These are phyloP conservation scores for Siniperca obscura DNA, from an alignment of 2,797 vertebrate genomes.

Conservation along the genomic window DNA sequence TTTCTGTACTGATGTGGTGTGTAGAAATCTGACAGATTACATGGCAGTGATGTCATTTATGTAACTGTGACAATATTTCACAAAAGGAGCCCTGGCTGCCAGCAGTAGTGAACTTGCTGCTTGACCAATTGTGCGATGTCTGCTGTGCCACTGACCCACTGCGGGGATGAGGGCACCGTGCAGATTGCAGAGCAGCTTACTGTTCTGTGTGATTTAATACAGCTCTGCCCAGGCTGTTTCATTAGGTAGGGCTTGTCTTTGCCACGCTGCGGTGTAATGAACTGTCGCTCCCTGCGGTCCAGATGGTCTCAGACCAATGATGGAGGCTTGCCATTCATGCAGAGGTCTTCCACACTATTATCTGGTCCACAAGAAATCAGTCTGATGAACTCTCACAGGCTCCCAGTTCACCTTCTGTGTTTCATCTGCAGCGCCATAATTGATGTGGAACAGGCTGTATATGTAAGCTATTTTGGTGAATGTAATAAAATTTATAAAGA, in stretches of 20 bases:
- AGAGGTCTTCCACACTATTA: conserved; percentile 53
- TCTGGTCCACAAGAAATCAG: conserved; percentile 59
- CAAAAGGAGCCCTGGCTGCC: conserved; percentile 21
- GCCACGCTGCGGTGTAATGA: conserved; percentile 72
- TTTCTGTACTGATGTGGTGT: conserved; percentile 6
- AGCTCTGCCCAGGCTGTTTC: conserved; percentile 69
- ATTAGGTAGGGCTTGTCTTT: conserved; percentile 77
- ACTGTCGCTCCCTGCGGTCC: conserved; percentile 69
- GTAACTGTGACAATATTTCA: conserved; percentile 32
- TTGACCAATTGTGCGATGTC: conserved; percentile 44
- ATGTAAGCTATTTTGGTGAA: background rate
- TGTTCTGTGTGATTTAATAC: conserved; percentile 76
- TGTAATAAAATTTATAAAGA: background rate
- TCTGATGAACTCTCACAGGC: conserved; percentile 6
- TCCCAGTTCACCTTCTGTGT: background rate
- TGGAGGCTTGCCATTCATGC: conserved; percentile 32
- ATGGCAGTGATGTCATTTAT: conserved; percentile 33
- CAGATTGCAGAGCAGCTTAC: conserved; percentile 79
- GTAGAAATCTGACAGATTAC: conserved; percentile 30
- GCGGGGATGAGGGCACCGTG: conserved; percentile 60
- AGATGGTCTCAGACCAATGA: conserved; percentile 79
- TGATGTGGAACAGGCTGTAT: background rate
- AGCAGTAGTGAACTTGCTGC: conserved; percentile 31
- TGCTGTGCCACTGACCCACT: conserved; percentile 82
- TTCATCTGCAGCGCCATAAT: background rate